Evolutionary conservation across 2,797 vertebrate species (phyloP), one percentile per base, ranked within the genome.

Genomic region (Glyptemys insculpta): DNA sequence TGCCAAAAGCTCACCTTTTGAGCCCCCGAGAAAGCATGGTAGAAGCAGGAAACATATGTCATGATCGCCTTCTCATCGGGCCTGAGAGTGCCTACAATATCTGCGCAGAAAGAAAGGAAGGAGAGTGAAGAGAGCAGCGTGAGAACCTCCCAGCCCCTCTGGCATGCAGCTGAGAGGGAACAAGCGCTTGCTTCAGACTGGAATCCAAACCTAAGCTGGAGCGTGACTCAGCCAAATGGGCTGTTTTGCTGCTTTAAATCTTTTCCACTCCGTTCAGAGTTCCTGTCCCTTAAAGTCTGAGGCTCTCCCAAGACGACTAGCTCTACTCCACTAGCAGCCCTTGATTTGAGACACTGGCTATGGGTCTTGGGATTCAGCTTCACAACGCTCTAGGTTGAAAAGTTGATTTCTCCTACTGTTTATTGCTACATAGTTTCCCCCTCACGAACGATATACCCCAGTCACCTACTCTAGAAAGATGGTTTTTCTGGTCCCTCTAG

Each of bases 41-140:
- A 99, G 99, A 99, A 99, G 99, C 99, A 99, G 98, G 99, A 99
- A 65, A 99, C 99, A 97, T 99, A 99, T 97, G 99, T 99, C 99
- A 99, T 99, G 98, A 99, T 99, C 97, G 99, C 99, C 98, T 99
- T 99, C 98, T 99, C 99, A 95, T 99, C 99, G 79, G 99, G 99
- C 98, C 99, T 98, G 98, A 99, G 98, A 93, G 99, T 99, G 81
- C 99, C 99, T 97, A 99, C 99, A 98, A 99, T 99, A 99, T 99
- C 99, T 99, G 99, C 87, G 84, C 97, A 90, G 91, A 96, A 94
- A 97, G 88, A 97, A 53, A 95, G 81, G 90, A 31, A 93, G 79
- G 97, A 94, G 89, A 97, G 96, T 97, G 95, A 97, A 96, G 95
- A 95, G 76, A 2, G 87, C 84, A 49, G 89, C 85, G n/a, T n/a